Evolutionary conservation across 2,113 vertebrate genomes (phyloP).

Genomic region (Pygoscelis adeliae): DNA sequence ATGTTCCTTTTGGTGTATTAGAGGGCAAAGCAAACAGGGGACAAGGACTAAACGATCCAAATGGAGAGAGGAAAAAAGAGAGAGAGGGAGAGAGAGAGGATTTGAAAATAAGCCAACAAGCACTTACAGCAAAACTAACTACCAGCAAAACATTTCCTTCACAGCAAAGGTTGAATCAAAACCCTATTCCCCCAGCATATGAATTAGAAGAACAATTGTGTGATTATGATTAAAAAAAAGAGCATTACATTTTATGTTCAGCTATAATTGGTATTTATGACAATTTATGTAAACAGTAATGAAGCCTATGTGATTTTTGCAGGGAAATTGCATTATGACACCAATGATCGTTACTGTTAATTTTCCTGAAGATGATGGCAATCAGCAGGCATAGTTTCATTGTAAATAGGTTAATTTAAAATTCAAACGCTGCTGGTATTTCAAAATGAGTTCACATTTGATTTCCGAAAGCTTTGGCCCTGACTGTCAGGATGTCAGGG

Average conservation of each 20-base stretch:
- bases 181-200: constrained; percentile 74
- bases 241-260: constrained; percentile 85
- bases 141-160: constrained; percentile 69
- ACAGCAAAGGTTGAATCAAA: constrained; percentile 80
- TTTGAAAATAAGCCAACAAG: constrained; percentile 75
- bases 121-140: constrained; percentile 69
- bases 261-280: constrained; percentile 86
- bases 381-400: constrained; percentile 84
- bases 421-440: constrained; percentile 82
- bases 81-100: background rate
- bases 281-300: constrained; percentile 88
- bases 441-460: constrained; percentile 82
- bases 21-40: constrained; percentile 59
- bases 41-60: constrained; percentile 66
- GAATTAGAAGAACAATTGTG: constrained; percentile 84
- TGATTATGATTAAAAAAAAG: constrained; percentile 82
- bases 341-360: constrained; percentile 85
- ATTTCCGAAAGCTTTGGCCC: constrained; percentile 77
- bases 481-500: constrained; percentile 63
- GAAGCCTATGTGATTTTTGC: constrained; percentile 83
- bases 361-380: constrained; percentile 85
- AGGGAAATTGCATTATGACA: constrained; percentile 84
- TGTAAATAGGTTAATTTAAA: constrained; percentile 87
- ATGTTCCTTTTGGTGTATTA: constrained; percentile 44
- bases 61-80: background rate